Evolutionary conservation across 2,113 vertebrate species (phyloP).

Genomic region (Saiga tatarica): DNA sequence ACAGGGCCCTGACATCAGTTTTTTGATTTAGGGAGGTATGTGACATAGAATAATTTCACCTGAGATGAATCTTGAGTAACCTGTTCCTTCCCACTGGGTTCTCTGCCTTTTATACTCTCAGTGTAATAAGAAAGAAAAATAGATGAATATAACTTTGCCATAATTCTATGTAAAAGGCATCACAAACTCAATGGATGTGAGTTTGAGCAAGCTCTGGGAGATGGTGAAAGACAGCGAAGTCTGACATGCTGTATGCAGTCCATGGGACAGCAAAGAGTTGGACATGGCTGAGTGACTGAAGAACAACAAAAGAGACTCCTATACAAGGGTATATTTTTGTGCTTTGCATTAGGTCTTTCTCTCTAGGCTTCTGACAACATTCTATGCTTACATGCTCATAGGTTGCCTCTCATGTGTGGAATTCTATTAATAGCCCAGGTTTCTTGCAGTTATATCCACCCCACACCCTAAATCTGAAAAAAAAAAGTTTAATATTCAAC

Average conservation of each 20-base stretch:
- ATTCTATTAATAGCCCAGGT: not conserved
- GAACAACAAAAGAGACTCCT: not conserved
- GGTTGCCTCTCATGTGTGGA: not conserved
- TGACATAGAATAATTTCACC: not conserved
- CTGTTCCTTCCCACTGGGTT: not conserved
- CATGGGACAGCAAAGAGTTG: not conserved
- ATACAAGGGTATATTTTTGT: not conserved
- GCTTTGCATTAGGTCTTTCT: not conserved
- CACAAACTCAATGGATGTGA: not conserved
- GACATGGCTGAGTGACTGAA: not conserved
- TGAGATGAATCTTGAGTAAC: not conserved
- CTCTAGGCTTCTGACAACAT: not conserved
- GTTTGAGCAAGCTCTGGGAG: not conserved
- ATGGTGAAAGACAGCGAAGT: not conserved
- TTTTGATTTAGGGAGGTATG: not conserved
- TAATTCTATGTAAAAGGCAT: not conserved
- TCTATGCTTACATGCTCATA: not conserved
- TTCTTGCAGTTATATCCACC: not conserved
- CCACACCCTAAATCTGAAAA: not conserved
- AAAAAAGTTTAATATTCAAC: not conserved
- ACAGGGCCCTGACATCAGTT: too few species aligned
- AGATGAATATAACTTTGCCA: not conserved
- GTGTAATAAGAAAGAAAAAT: not conserved
- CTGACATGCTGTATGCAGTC: not conserved
- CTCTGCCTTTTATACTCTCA: not conserved